Percentiles rank a stretch among this genome's conserved stretches.
Conservation (phyloP, 2,888 invertebrate genomes). For the Hedychridium roseum region DNA sequence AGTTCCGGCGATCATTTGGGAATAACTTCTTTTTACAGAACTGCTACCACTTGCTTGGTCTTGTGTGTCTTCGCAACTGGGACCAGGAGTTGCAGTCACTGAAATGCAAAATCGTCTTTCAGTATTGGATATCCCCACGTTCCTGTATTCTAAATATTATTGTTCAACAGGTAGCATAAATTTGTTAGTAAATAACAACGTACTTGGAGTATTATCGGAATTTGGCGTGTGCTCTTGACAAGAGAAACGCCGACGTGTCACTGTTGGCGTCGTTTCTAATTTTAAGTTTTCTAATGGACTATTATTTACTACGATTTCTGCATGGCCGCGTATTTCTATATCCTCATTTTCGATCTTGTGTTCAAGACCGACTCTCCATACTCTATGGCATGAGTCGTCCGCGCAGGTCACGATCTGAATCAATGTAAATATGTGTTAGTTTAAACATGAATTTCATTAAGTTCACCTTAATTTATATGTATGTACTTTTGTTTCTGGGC, state of each 20-base stretch:
- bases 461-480: slow-evolving; percentile 3
- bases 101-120: slow-evolving; percentile 2
- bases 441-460: slow-evolving; percentile 6
- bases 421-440: slow-evolving; percentile 7
- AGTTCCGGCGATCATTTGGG: slow-evolving; percentile 40
- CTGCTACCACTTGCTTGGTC: slow-evolving; percentile 11
- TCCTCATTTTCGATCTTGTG: slow-evolving; percentile 56
- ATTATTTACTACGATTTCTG: slow-evolving; percentile 60
- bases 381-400: slow-evolving; percentile 81
- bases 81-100: slow-evolving; percentile 34
- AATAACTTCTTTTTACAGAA: slow-evolving; percentile 44
- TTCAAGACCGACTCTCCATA: slow-evolving; percentile 76
- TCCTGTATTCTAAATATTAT: too few species aligned
- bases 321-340: slow-evolving; percentile 64
- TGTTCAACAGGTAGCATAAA: too few species aligned
- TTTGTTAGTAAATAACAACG: too few species aligned
- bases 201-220: slow-evolving; percentile 41
- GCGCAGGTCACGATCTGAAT: slow-evolving; percentile 73
- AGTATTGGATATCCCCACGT: too few species aligned
- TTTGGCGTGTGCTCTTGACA: slow-evolving; percentile 44
- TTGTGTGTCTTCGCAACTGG: slow-evolving; percentile 12
- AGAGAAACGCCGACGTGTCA: slow-evolving; percentile 33
- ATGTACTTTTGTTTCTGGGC: slow-evolving; percentile 66
- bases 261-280: slow-evolving; percentile 52
- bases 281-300: slow-evolving; percentile 30